These are phyloP conservation scores for Thera obeliscata DNA, from an alignment of 2,888 invertebrate species.

Conservation along the genomic window DNA sequence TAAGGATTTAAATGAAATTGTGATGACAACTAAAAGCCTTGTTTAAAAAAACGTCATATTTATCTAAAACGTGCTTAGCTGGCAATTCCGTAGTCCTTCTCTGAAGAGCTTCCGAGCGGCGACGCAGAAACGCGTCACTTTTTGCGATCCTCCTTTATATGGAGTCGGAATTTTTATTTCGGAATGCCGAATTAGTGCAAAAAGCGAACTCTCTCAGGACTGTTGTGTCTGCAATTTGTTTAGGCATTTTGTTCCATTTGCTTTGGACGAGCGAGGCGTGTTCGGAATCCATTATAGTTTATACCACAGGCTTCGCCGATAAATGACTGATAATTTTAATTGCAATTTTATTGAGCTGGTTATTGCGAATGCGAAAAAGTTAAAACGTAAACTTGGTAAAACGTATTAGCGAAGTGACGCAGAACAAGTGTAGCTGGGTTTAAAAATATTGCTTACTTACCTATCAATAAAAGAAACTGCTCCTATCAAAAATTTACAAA, in stretches of 20 bases:
- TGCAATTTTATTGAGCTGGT: constrained; percentile 39
- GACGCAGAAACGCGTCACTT: constrained; percentile 49
- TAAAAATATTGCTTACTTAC: too few species aligned
- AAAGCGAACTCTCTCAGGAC: constrained; percentile 74
- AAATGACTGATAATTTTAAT: constrained; percentile 43
- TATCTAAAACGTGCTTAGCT: constrained; percentile 2
- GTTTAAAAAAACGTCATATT: neutral
- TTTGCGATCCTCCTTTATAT: constrained; percentile 60
- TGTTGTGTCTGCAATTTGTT: constrained; percentile 75
- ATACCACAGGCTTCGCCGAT: constrained; percentile 61
- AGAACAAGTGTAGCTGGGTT: too few species aligned
- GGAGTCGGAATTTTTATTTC: constrained; percentile 83
- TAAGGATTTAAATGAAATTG: neutral
- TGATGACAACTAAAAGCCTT: neutral
- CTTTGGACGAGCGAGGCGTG: constrained; percentile 58
- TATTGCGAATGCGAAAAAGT: constrained; percentile 17
- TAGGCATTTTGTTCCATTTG: constrained; percentile 81
- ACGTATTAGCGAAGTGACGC: too few species aligned
- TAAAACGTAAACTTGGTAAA: too few species aligned
- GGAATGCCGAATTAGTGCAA: constrained; percentile 85
- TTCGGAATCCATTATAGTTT: constrained; percentile 67
- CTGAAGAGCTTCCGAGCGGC: constrained; percentile 51
- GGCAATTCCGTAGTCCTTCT: constrained; percentile 53
- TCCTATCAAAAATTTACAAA: too few species aligned
- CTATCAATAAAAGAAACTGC: too few species aligned